Base-by-base conservation (phyloP, 2,113 vertebrate genomes). In the Gila orcuttii region DNA sequence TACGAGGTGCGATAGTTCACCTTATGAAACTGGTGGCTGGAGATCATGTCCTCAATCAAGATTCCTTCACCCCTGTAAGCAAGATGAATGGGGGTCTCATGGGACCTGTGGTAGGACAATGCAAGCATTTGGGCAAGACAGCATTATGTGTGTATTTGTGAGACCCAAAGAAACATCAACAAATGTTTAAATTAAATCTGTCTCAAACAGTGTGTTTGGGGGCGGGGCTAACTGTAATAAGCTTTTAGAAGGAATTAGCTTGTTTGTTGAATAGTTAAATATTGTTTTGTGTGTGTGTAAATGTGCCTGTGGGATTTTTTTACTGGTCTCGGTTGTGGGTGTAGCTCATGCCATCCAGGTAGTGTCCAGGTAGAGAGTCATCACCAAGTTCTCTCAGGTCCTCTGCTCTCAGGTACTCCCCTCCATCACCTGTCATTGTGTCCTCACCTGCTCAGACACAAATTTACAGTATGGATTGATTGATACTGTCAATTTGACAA, bases 241-340 rank as follows among this genome's bases (percentile, higher is more conserved):
- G 33, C 68, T 71, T 39, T 23, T 39, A 23, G 19, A 33, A 71
- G 19, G 17, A 39, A 39, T 39, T 2, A 39, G 4, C 8, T 39
- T 71, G 68, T 71, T 21, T 39, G 2, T 21, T 19, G 8, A 69
- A 36, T 9, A 21, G 21, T 69, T 2, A 69, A 69, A 69, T 60
- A 11, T 13, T 71, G 8, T 2, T 79, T 33, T 71, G 19, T 71
- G 31, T 82, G 31, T 82, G 23, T 75, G 31, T 52, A 6, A n/a
- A 10, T 82, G 69, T 69, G 60, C 1, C 1, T 55, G 52, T 74
- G 57, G 19, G n/a, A 31, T 28, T 59, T 52, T 78, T 39, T 19
- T 95, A 99, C 97, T 97, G 98, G 95, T 99, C 97, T 87, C 98
- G 90, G 93, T 97, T 98, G 93, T 98, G 97, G 60, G 95, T 96